These are phyloP conservation scores for Coregonus clupeaformis DNA, from an alignment of 2,113 vertebrate genomes.

Conservation along the genomic window DNA sequence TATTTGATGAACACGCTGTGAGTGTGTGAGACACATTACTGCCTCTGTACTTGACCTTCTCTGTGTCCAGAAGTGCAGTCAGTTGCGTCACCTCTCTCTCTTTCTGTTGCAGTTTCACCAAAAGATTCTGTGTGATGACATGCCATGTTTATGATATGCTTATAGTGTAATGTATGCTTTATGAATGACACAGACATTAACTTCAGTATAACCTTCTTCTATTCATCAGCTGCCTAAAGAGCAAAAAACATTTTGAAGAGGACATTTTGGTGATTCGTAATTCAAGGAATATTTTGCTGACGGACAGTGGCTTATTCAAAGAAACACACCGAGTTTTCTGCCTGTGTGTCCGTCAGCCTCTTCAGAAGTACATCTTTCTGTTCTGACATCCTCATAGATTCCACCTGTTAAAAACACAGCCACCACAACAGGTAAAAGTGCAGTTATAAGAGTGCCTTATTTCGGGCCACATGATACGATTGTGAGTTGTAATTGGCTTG, in stretches of 20 bases:
- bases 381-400: slow-evolving; percentile 74
- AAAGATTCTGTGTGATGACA: slow-evolving; percentile 73
- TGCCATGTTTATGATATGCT: neutral
- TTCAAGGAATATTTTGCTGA: neutral
- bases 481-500: too few species aligned
- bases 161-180: too few species aligned
- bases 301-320: neutral
- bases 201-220: too few species aligned
- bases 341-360: slow-evolving; percentile 78
- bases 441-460: too few species aligned
- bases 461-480: too few species aligned
- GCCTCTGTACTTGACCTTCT: slow-evolving; percentile 77
- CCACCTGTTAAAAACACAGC: slow-evolving; percentile 61
- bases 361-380: slow-evolving; percentile 78
- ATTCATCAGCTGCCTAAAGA: too few species aligned
- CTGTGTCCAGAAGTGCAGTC: slow-evolving; percentile 71
- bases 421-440: slow-evolving; percentile 22
- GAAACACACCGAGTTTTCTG: slow-evolving; percentile 82
- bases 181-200: too few species aligned
- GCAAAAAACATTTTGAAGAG: too few species aligned
- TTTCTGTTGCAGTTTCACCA: slow-evolving; percentile 82
- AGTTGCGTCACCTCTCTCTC: slow-evolving; percentile 80
- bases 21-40: too few species aligned
- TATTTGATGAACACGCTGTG: neutral
- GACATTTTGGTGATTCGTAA: too few species aligned